These are phyloP conservation scores for Papilio protenor DNA, from an alignment of 2,888 invertebrate genomes.

Conservation along the genomic window DNA sequence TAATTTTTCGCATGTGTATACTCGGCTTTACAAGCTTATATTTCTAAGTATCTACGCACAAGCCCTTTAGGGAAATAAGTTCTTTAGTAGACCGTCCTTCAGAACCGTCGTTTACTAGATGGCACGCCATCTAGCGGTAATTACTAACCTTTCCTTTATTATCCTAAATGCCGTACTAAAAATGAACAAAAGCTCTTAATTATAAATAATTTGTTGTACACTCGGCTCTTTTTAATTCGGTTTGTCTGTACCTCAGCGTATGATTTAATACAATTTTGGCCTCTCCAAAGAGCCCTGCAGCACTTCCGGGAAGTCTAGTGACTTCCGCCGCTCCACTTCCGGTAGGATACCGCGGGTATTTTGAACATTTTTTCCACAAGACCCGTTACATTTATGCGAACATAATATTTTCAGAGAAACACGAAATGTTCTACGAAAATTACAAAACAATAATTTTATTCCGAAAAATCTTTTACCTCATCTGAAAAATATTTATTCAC, in stretches of 20 bases:
- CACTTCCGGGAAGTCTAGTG: constrained; percentile 80
- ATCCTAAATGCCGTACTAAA: constrained; percentile 47
- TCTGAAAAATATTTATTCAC: neutral
- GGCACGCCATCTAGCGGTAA: constrained; percentile 42
- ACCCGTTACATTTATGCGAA: constrained; percentile 68
- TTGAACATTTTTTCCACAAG: constrained; percentile 71
- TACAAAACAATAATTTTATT: constrained; percentile 10
- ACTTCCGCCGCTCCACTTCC: constrained; percentile 78
- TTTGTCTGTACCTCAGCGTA: constrained; percentile 58
- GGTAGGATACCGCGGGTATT: constrained; percentile 74
- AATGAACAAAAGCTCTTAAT: constrained; percentile 57
- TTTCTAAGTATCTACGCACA: constrained; percentile 48
- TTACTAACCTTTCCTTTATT: constrained; percentile 48
- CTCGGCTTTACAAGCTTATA: constrained; percentile 48
- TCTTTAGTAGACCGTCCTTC: constrained; percentile 45
- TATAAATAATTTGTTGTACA: constrained; percentile 61
- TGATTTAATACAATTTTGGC: constrained; percentile 79
- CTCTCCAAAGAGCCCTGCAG: constrained; percentile 71
- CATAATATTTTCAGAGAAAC: constrained; percentile 54
- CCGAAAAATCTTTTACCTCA: neutral
- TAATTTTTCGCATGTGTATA: constrained; percentile 47
- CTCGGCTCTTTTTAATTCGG: constrained; percentile 47
- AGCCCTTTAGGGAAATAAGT: constrained; percentile 53
- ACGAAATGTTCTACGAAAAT: neutral
- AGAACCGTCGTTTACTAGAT: constrained; percentile 29